phyloP scores from a whole-genome alignment of 1,140 invertebrate species.

The Spodoptera litura region DNA sequence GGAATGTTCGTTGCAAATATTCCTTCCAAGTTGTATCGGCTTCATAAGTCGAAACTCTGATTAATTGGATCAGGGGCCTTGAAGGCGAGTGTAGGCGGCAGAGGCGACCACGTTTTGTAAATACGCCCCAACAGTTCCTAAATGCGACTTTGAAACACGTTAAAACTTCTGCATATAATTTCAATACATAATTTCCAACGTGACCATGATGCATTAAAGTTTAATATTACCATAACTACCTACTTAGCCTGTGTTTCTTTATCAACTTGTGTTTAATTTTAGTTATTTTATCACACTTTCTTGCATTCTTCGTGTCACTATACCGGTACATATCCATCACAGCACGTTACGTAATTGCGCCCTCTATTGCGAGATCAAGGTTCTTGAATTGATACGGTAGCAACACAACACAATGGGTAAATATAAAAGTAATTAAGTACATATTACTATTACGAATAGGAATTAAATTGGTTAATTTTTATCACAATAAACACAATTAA shows the following conservation, averaged over 20 bases:
- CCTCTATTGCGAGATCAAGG: conserved; percentile 50
- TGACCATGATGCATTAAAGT: conserved; percentile 8
- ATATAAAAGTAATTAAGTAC: conserved; percentile 27
- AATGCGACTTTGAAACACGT: conserved; percentile 25
- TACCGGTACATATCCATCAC: conserved; percentile 58
- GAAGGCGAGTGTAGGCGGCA: conserved; percentile 65
- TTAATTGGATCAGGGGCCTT: conserved; percentile 61
- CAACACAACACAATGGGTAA: conserved; percentile 18
- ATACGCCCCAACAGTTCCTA: conserved; percentile 32
- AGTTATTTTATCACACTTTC: conserved; percentile 73
- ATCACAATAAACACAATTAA: conserved; percentile 48
- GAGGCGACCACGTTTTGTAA: conserved; percentile 61
- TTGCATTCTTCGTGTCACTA: conserved; percentile 69
- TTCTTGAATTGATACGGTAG: conserved; percentile 32
- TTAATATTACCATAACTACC: conserved; percentile 55
- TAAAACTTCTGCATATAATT: conserved; percentile 40
- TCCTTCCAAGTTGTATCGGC: conserved; percentile 25
- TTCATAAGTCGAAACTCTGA: conserved; percentile 46
- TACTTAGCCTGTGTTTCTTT: conserved; percentile 76
- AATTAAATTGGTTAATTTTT: conserved; percentile 36
- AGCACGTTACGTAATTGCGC: conserved; percentile 52
- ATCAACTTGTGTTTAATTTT: conserved; percentile 80
- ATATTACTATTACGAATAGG: conserved; percentile 5
- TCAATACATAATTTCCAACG: conserved; percentile 16
- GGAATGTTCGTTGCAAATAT: conserved; percentile 32